These are phyloP conservation scores for Bicyclus anynana DNA, from an alignment of 1,140 invertebrate genomes.

Conservation along the genomic window DNA sequence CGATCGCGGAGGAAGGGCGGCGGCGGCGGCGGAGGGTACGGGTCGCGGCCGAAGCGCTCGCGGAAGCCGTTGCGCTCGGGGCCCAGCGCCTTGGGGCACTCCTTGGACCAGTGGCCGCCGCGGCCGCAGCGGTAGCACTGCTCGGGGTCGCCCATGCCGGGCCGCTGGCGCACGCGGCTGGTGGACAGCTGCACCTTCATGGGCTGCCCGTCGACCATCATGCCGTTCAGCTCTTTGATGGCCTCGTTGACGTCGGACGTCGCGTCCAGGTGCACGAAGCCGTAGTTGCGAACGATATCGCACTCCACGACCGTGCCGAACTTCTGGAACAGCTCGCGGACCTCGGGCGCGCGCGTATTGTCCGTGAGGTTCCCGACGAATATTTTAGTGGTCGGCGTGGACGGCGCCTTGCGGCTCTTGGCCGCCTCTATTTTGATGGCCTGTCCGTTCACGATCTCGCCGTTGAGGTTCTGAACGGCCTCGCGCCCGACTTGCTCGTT, in stretches of 20 bases:
- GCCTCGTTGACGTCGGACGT: conserved; percentile 89
- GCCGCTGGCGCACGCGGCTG: conserved; percentile 92
- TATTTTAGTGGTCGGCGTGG: conserved; percentile 92
- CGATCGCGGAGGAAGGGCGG: conserved; percentile 91
- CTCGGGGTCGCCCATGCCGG: conserved; percentile 96
- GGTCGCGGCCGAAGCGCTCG: conserved; percentile 89
- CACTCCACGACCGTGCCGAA: conserved; percentile 93
- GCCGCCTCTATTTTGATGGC: conserved; percentile 95
- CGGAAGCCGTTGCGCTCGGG: conserved; percentile 88
- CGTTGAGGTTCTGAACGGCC: conserved; percentile 95
- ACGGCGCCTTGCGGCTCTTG: conserved; percentile 89
- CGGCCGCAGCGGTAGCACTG: conserved; percentile 96
- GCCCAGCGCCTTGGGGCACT: conserved; percentile 88
- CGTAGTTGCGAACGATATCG: conserved; percentile 94
- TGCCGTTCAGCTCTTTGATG: conserved; percentile 91
- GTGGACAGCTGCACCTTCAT: conserved; percentile 95
- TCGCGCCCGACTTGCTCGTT: conserved; percentile 93
- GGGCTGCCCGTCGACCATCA: conserved; percentile 89
- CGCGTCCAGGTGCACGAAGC: conserved; percentile 92
- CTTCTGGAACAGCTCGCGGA: conserved; percentile 91
- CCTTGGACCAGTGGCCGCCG: conserved; percentile 96
- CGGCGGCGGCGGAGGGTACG: conserved; percentile 90
- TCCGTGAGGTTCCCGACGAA: conserved; percentile 94
- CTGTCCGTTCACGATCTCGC: conserved; percentile 90
- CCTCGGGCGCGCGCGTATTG: conserved; percentile 91